phyloP scores from a whole-genome alignment of 1,140 invertebrate genomes.

The Chionoecetes opilio region DNA sequence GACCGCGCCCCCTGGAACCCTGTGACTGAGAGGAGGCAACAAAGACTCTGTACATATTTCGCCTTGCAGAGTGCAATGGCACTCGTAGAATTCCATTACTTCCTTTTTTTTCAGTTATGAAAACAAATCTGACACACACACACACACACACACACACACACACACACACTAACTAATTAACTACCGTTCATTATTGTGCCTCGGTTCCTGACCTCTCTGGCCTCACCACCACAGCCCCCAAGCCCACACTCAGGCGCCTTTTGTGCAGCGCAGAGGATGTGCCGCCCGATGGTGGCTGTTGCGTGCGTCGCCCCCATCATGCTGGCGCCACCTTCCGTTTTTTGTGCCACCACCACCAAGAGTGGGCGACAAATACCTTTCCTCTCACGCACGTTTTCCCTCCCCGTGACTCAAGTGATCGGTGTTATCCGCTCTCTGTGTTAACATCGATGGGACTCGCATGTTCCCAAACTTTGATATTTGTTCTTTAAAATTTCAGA shows the following conservation, averaged over 20 bases:
- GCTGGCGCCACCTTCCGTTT: background rate
- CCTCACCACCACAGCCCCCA: background rate
- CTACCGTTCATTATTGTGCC: background rate
- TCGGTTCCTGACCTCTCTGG: background rate
- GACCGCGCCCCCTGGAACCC: too few relatives aligned
- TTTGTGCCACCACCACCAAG: too few relatives aligned
- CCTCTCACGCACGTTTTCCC: constrained; percentile 4
- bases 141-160: too few relatives aligned
- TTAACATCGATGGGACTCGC: background rate
- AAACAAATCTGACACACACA: too few relatives aligned
- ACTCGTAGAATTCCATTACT: too few relatives aligned
- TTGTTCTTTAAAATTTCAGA: too few relatives aligned
- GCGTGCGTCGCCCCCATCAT: background rate
- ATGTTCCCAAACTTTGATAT: background rate
- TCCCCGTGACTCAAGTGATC: background rate
- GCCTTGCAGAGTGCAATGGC: too few relatives aligned
- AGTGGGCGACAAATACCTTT: background rate
- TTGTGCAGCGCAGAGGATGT: background rate
- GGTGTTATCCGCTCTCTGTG: background rate
- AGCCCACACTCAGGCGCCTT: background rate
- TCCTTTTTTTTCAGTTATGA: too few relatives aligned
- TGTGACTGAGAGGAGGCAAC: too few relatives aligned
- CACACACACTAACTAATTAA: background rate
- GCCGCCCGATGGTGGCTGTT: background rate
- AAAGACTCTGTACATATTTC: too few relatives aligned